Conservation (phyloP, 2,113 vertebrate species). For the Oreochromis aureus region DNA sequence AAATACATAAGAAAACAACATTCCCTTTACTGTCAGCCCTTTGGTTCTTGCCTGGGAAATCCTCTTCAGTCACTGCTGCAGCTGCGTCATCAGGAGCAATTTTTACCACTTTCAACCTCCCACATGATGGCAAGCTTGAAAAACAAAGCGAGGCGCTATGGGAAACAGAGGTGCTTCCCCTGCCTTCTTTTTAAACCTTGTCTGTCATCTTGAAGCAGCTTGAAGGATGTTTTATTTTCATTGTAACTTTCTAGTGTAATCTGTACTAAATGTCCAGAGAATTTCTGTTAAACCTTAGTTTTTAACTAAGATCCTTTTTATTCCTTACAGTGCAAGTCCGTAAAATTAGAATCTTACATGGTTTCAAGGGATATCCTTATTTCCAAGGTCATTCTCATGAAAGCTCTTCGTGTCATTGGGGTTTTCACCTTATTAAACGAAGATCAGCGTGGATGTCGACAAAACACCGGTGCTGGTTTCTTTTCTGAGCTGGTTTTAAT, state of each 20-base stretch:
- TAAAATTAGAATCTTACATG: neutral
- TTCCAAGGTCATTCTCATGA: neutral
- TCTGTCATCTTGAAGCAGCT: neutral
- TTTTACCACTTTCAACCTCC: constrained; percentile 44
- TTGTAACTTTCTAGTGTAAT: neutral
- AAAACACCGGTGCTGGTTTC: neutral
- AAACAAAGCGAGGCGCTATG: neutral
- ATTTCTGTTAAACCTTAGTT: neutral
- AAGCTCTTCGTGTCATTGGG: constrained; percentile 11
- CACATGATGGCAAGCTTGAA: constrained; percentile 33
- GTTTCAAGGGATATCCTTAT: neutral
- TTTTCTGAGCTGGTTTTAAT: neutral
- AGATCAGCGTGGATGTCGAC: constrained; percentile 15
- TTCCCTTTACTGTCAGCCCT: constrained; percentile 1
- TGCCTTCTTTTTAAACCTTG: neutral
- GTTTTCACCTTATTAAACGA: constrained; percentile 30
- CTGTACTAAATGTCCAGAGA: neutral
- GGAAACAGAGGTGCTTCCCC: constrained; percentile 27
- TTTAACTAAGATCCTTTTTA: neutral
- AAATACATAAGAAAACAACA: constrained; percentile 16
- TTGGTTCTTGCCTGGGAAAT: constrained; percentile 43
- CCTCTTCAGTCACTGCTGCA: constrained; percentile 34
- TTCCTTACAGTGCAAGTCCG: neutral
- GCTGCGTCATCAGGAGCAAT: constrained; percentile 43
- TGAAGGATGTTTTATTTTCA: neutral